These are phyloP conservation scores for Venusia cambrica DNA, from an alignment of 2,888 invertebrate genomes.

Conservation along the genomic window DNA sequence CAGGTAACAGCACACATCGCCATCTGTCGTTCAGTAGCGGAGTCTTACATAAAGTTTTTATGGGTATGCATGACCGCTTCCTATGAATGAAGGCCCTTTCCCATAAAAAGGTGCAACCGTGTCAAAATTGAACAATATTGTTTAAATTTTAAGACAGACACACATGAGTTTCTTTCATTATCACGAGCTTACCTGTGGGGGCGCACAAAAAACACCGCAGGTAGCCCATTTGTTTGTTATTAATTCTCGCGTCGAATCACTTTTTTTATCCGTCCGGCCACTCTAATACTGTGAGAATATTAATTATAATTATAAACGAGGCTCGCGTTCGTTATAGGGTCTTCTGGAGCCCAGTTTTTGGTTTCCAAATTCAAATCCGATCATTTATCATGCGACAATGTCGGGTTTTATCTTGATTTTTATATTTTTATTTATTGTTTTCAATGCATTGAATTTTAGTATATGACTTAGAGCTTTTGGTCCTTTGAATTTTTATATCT, in stretches of 20 bases:
- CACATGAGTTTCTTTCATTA: constrained; percentile 75
- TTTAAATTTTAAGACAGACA: constrained; percentile 75
- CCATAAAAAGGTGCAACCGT: constrained; percentile 73
- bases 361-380: constrained; percentile 75
- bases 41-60: constrained; percentile 45
- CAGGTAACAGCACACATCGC: constrained; percentile 49
- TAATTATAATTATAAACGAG: constrained; percentile 81
- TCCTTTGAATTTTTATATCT: constrained; percentile 22
- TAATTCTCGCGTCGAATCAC: constrained; percentile 78
- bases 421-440: constrained; percentile 43
- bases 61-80: constrained; percentile 47
- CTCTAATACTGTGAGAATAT: constrained; percentile 80
- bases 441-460: constrained; percentile 32
- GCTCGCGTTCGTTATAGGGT: constrained; percentile 68
- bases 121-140: constrained; percentile 74
- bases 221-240: constrained; percentile 82
- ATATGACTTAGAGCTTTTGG: constrained; percentile 38
- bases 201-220: constrained; percentile 77
- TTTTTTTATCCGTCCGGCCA: constrained; percentile 71
- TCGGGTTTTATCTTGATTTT: constrained; percentile 71
- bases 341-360: constrained; percentile 62
- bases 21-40: constrained; percentile 65
- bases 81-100: constrained; percentile 65
- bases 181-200: constrained; percentile 71
- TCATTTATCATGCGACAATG: constrained; percentile 79